A percentile compares a stretch with the other conserved stretches of the same genome.
These are phyloP conservation scores for Chauna torquata DNA, from an alignment of 2,113 vertebrate species.

Conservation along the genomic window DNA sequence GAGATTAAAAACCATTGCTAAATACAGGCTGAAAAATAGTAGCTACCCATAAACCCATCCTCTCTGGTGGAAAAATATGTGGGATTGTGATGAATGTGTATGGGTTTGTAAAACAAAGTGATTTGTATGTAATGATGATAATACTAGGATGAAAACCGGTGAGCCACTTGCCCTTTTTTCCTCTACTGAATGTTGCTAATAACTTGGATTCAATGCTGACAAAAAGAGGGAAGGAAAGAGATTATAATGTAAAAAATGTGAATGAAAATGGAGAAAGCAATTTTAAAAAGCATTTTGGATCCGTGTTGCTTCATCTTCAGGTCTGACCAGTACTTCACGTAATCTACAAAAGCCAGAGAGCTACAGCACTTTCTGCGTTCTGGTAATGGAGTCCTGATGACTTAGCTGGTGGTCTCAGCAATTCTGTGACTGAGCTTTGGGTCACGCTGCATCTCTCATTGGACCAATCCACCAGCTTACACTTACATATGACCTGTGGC, in stretches of 20 bases:
- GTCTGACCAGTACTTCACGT: neutral
- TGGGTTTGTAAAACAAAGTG: neutral
- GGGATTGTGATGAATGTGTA: neutral
- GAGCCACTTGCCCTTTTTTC: neutral
- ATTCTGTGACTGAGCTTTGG: neutral
- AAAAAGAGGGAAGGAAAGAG: neutral
- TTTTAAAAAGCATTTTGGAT: neutral
- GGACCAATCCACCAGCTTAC: neutral
- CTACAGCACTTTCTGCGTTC: neutral
- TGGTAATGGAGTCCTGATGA: neutral
- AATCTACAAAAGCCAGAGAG: neutral
- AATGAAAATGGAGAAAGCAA: neutral
- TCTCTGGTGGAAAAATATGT: neutral
- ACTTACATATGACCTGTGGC: neutral
- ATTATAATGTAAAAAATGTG: neutral
- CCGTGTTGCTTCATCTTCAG: neutral
- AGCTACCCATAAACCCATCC: neutral
- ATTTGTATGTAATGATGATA: neutral
- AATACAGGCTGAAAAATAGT: neutral
- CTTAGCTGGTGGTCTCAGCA: fast-evolving
- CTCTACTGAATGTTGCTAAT: neutral
- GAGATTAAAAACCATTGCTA: neutral
- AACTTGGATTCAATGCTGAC: neutral
- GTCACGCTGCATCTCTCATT: neutral
- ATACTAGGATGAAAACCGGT: neutral